A percentile compares a stretch with the other conserved stretches of the same genome.
These are phyloP conservation scores for Plagodis pulveraria DNA, from an alignment of 2,888 invertebrate genomes.

Conservation along the genomic window DNA sequence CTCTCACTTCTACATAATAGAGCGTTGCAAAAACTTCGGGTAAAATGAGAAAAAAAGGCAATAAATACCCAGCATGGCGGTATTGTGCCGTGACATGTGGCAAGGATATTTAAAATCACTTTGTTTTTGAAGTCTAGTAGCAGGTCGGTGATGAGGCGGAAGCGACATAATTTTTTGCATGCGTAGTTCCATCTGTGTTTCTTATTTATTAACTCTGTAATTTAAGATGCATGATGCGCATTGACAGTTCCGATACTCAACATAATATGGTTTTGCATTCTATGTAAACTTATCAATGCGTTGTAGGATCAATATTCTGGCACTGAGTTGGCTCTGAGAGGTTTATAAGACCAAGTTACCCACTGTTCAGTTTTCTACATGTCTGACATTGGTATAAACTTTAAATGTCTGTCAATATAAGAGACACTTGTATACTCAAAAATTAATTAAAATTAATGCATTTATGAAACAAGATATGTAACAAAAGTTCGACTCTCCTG, in stretches of 20 bases:
- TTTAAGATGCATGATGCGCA: not conserved
- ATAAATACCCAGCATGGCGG: constrained; percentile 40
- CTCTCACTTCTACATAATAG: constrained; percentile 56
- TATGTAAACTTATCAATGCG: too few species aligned
- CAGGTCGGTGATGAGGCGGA: constrained; percentile 17
- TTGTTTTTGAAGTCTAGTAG: constrained; percentile 31
- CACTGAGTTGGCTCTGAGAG: too few species aligned
- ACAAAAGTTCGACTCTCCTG: too few species aligned
- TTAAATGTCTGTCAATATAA: too few species aligned
- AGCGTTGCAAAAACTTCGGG: constrained; percentile 43
- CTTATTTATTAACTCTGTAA: constrained; percentile 5
- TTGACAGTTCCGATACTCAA: not conserved
- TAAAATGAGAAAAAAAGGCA: constrained; percentile 34
- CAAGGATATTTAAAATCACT: constrained; percentile 40
- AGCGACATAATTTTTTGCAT: constrained; percentile 24
- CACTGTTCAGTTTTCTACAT: too few species aligned
- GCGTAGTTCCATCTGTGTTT: constrained; percentile 16
- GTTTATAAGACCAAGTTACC: too few species aligned
- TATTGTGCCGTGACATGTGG: constrained; percentile 55
- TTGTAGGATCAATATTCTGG: too few species aligned
- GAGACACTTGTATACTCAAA: too few species aligned
- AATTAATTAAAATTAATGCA: too few species aligned
- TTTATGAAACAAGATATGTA: too few species aligned
- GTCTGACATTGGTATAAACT: too few species aligned
- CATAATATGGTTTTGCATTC: too few species aligned